Conservation (phyloP, 2,888 invertebrate species). For the Congeria kusceri region DNA sequence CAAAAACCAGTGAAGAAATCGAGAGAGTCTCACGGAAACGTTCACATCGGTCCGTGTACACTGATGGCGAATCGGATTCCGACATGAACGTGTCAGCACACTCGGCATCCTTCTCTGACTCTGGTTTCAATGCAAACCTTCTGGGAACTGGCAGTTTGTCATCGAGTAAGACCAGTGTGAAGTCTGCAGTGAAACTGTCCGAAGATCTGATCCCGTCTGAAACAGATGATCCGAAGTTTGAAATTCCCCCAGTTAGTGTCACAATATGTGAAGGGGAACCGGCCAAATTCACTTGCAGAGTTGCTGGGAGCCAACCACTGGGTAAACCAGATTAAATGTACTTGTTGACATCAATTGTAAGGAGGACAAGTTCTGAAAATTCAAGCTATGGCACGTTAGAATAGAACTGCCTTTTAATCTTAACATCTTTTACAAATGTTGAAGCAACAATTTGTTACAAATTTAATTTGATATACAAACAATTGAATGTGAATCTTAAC, state of each 20-base stretch:
- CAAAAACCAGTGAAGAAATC: slow-evolving; percentile 77
- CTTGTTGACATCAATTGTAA: too few relatives aligned
- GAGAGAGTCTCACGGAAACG: slow-evolving; percentile 69
- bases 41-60: slow-evolving; percentile 61
- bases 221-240: slow-evolving; percentile 81
- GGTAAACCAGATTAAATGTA: slow-evolving; percentile 66
- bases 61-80: slow-evolving; percentile 64
- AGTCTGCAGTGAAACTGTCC: slow-evolving; percentile 65
- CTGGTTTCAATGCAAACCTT: slow-evolving; percentile 42
- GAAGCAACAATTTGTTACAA: too few relatives aligned
- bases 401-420: too few relatives aligned
- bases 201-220: slow-evolving; percentile 76
- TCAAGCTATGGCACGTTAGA: too few relatives aligned
- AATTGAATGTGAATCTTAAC: too few relatives aligned
- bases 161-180: slow-evolving; percentile 57
- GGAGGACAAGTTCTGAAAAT: too few relatives aligned
- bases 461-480: too few relatives aligned
- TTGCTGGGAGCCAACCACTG: slow-evolving; percentile 79
- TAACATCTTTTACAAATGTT: too few relatives aligned
- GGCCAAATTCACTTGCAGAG: slow-evolving; percentile 77
- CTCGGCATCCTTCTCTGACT: slow-evolving; percentile 62
- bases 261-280: slow-evolving; percentile 81
- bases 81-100: slow-evolving; percentile 57
- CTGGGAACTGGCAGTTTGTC: slow-evolving; percentile 53
- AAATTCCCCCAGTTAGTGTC: slow-evolving; percentile 76